Conservation (phyloP, 1,140 invertebrate species). For the Thaumetopoea pityocampa region DNA sequence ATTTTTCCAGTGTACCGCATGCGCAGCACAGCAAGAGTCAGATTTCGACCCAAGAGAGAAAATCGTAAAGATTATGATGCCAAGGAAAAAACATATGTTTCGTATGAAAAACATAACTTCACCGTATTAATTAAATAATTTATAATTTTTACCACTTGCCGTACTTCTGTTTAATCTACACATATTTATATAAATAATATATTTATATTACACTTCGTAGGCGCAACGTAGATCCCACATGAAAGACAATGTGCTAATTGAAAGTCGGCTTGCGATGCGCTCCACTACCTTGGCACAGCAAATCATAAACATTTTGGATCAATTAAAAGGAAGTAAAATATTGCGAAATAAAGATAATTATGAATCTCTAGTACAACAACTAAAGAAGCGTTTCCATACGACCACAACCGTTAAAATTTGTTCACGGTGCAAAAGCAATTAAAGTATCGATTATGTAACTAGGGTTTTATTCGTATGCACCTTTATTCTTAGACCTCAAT, state of each 20-base stretch:
- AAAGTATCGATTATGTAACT: no score
- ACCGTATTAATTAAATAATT: constrained; percentile 33
- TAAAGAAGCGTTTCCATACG: constrained; percentile 37
- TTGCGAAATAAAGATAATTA: constrained; percentile 29
- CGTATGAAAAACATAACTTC: constrained; percentile 39
- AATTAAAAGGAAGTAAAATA: constrained; percentile 29
- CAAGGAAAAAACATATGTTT: constrained; percentile 45
- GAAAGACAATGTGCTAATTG: not conserved
- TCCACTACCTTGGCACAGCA: constrained; percentile 14
- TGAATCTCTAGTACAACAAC: constrained; percentile 25
- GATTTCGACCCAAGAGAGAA: constrained; percentile 15
- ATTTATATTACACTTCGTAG: constrained; percentile 6
- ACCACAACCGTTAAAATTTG: constrained; percentile 20
- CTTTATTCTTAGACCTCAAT: no score
- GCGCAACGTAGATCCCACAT: constrained; percentile 1
- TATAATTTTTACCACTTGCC: not conserved
- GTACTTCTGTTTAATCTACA: not conserved
- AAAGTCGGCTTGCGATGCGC: not conserved
- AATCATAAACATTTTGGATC: constrained; percentile 31
- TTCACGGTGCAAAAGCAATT: constrained; percentile 16
- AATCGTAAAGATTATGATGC: constrained; percentile 41
- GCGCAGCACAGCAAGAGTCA: constrained; percentile 24
- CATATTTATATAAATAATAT: not conserved
- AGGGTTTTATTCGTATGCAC: no score
- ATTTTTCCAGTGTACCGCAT: constrained; percentile 49